These are phyloP conservation scores for Nephrotoma flavescens DNA, from an alignment of 2,888 invertebrate species.

Conservation along the genomic window DNA sequence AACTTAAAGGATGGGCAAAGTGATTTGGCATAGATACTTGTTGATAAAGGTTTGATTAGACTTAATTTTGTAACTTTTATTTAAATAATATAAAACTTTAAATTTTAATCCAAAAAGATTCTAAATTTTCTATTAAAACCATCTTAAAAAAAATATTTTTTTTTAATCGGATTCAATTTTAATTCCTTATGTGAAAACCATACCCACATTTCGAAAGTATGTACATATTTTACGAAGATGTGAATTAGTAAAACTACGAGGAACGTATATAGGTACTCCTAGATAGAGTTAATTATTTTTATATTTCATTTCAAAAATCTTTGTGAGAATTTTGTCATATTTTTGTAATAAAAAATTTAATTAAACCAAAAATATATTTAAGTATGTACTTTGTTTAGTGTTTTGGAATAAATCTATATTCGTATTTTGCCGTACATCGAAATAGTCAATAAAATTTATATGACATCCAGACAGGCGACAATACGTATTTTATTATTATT, in stretches of 20 bases:
- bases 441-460: not conserved
- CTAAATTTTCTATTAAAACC: not conserved
- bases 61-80: too few relatives aligned
- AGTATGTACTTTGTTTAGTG: not conserved
- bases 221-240: not conserved
- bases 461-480: not conserved
- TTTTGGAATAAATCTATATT: not conserved
- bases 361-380: not conserved
- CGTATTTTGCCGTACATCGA: not conserved
- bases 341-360: not conserved
- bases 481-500: not conserved
- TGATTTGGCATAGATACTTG: too few relatives aligned
- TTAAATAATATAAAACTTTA: too few relatives aligned
- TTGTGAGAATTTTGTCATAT: not conserved
- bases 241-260: not conserved
- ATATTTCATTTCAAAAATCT: not conserved
- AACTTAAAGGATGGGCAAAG: too few relatives aligned
- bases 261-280: not conserved
- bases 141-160: not conserved
- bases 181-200: not conserved
- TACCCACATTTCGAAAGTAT: not conserved
- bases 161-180: not conserved
- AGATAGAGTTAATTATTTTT: not conserved
- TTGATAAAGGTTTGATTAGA: too few relatives aligned
- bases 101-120: too few relatives aligned